Evolutionary conservation across 92 coral and sea anemone genomes (phyloP).

Genomic region (Phenganax stokvisi): DNA sequence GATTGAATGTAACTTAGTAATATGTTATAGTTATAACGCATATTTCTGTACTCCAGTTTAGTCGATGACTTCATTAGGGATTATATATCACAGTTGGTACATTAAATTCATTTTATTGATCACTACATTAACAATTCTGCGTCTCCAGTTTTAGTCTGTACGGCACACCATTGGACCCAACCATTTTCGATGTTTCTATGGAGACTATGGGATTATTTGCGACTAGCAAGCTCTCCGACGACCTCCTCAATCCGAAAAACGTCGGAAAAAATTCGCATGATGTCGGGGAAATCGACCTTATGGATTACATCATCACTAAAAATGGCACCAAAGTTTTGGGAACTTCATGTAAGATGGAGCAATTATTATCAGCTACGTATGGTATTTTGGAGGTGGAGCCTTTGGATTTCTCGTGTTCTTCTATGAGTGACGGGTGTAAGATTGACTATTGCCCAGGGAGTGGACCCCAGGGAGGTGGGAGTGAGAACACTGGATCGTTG

Average conservation of each 20-base stretch:
- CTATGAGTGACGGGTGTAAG: slow-evolving; percentile 92
- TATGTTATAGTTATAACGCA: too few species aligned
- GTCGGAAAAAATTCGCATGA: slow-evolving; percentile 25
- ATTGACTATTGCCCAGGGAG: slow-evolving; percentile 54
- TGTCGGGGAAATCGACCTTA: slow-evolving; percentile 42
- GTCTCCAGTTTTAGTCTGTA: slow-evolving; percentile 68
- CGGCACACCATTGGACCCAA: slow-evolving; percentile 93
- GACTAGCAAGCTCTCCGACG: slow-evolving; percentile 33
- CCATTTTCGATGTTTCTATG: slow-evolving; percentile 70
- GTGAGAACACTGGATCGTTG: slow-evolving; percentile 16
- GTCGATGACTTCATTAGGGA: background rate
- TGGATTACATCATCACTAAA: slow-evolving; percentile 43
- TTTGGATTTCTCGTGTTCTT: slow-evolving; percentile 79
- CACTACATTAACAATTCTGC: too few species aligned
- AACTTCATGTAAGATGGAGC: slow-evolving; percentile 19
- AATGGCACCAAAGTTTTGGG: slow-evolving; percentile 5
- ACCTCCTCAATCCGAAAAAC: slow-evolving; percentile 26
- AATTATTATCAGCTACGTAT: slow-evolving; percentile 51
- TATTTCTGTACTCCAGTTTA: too few species aligned
- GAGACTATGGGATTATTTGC: slow-evolving; percentile 39
- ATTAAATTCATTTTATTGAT: background rate
- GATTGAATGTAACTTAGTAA: too few species aligned
- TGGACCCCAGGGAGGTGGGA: slow-evolving; percentile 1
- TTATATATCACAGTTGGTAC: background rate
- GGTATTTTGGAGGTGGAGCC: slow-evolving; percentile 95